These are phyloP conservation scores for Littorina saxatilis DNA, from an alignment of 1,140 invertebrate species.

Conservation along the genomic window DNA sequence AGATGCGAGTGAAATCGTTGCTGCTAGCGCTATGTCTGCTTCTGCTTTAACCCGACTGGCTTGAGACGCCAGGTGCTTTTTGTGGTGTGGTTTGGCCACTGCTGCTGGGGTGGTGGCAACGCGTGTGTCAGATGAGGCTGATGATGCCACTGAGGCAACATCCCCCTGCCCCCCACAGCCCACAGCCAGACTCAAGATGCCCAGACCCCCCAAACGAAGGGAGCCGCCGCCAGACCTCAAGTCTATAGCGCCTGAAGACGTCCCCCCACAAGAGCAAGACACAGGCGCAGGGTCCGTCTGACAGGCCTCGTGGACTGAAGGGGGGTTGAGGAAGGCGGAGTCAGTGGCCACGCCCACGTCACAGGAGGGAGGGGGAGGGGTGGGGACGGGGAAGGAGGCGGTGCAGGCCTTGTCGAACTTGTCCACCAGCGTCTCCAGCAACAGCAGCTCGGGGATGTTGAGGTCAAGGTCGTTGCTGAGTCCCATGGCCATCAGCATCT, in stretches of 20 bases:
- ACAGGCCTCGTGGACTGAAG: neutral
- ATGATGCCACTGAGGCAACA: neutral
- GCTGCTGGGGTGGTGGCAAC: neutral
- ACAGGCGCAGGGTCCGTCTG: constrained; percentile 19
- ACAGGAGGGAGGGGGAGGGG: constrained; percentile 1
- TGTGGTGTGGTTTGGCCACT: constrained; percentile 13
- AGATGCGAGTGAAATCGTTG: neutral
- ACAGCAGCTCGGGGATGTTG: constrained; percentile 38
- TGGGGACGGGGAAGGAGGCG: constrained; percentile 22
- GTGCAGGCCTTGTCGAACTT: constrained; percentile 38
- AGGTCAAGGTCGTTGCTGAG: constrained; percentile 22
- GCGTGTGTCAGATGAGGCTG: neutral
- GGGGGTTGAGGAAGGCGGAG: neutral
- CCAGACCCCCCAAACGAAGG: constrained; percentile 13
- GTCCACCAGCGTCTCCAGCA: constrained; percentile 34
- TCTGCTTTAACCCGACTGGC: neutral
- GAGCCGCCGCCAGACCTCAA: neutral
- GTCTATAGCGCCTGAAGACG: neutral
- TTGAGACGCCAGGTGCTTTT: constrained; percentile 34
- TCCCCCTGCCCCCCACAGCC: neutral
- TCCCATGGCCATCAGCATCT: constrained; percentile 34
- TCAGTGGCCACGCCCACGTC: constrained; percentile 29
- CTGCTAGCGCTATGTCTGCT: neutral
- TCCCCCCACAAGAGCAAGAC: neutral
- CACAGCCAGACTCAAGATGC: constrained; percentile 13